phyloP scores from a whole-genome alignment of 2,113 vertebrate genomes.

The Aspiorhynchus laticeps region DNA sequence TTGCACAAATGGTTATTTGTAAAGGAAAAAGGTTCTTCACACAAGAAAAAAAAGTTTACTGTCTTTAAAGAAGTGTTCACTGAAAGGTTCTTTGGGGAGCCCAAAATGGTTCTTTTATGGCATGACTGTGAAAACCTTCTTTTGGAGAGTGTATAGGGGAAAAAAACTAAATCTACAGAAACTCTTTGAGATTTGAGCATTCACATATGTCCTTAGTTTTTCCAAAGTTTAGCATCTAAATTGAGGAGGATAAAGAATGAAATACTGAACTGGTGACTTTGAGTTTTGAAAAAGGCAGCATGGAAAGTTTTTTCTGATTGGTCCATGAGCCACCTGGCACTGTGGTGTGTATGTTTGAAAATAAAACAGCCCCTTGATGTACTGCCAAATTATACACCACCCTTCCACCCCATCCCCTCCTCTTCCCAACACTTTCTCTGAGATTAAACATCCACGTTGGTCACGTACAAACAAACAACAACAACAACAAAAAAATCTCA shows the following conservation, averaged over 20 bases:
- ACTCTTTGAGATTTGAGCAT: background rate
- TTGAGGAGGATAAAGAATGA: background rate
- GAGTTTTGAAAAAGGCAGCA: slow-evolving; percentile 12
- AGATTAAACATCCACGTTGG: background rate
- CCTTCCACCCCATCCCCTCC: slow-evolving; percentile 3
- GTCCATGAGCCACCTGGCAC: slow-evolving; percentile 21
- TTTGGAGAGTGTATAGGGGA: background rate
- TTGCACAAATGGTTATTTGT: background rate
- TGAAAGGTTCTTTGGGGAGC: background rate
- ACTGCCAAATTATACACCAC: slow-evolving; percentile 39
- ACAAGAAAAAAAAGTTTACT: background rate
- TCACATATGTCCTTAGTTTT: background rate
- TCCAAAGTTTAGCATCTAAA: background rate
- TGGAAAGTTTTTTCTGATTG: slow-evolving; percentile 1
- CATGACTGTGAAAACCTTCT: background rate
- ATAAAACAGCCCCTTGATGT: slow-evolving; percentile 51
- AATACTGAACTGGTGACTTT: background rate
- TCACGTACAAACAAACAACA: background rate
- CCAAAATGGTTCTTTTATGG: background rate
- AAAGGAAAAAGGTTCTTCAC: background rate
- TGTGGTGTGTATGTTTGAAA: slow-evolving; percentile 41
- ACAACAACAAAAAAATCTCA: background rate
- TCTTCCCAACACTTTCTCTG: background rate
- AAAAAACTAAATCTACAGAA: background rate
- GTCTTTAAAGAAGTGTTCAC: background rate